Evolutionary conservation across 1,140 invertebrate species (phyloP).

Genomic region (Gyrodactylus salaris): DNA sequence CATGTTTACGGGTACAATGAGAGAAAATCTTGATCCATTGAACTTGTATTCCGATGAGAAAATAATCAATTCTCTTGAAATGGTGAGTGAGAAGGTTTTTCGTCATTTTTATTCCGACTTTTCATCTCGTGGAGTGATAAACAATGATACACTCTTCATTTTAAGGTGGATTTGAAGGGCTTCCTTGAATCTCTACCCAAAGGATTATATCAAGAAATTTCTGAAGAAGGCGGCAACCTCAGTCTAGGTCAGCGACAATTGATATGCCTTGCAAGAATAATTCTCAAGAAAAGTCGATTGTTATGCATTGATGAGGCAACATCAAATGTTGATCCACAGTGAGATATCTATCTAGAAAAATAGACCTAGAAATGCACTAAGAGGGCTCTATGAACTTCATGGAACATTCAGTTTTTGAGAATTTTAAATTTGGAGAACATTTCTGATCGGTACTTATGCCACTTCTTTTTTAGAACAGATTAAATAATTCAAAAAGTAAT

Average conservation of each 20-base stretch:
- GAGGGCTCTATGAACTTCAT: too few relatives aligned
- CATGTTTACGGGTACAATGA: constrained; percentile 19
- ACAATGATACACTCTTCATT: too few relatives aligned
- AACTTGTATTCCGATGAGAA: constrained; percentile 11
- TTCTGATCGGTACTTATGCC: neutral
- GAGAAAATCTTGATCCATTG: constrained; percentile 16
- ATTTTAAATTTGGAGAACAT: neutral
- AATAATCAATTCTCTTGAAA: neutral
- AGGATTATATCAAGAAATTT: neutral
- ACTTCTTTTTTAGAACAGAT: constrained; percentile 12
- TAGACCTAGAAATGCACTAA: too few relatives aligned
- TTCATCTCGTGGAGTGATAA: too few relatives aligned
- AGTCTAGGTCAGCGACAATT: constrained; percentile 6
- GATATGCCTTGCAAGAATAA: neutral
- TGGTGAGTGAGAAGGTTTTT: neutral
- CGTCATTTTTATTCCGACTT: neutral
- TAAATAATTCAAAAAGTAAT: constrained; percentile 15
- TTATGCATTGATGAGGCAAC: constrained; percentile 3
- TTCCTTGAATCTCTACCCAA: neutral
- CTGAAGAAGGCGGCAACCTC: neutral
- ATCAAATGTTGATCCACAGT: neutral
- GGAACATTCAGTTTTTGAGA: neutral
- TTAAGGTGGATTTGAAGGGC: too few relatives aligned
- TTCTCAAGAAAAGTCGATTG: neutral
- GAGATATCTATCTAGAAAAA: too few relatives aligned